Percentiles rank a stretch among this genome's conserved stretches.
phyloP scores from a whole-genome alignment of 2,113 vertebrate genomes.

The Malaclemys terrapin region DNA sequence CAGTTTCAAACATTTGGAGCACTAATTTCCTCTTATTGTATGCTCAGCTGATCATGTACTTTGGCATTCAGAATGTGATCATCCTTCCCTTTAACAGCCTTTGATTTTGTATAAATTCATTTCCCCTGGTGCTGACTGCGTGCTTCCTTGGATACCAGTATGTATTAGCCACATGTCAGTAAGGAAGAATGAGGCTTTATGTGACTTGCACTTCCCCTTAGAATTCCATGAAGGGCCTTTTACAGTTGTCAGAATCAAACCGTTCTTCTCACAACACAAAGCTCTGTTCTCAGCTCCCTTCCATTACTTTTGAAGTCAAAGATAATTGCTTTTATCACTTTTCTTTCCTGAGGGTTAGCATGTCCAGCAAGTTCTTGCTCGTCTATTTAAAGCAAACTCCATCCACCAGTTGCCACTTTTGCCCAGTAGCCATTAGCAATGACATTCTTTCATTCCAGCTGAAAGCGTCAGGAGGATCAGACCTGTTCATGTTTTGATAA shows the following conservation, averaged over 20 bases:
- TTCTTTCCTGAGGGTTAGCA: not conserved
- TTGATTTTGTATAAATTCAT: not conserved
- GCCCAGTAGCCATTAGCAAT: not conserved
- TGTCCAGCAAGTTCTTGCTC: not conserved
- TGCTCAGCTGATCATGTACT: fast-evolving
- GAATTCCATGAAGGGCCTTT: not conserved
- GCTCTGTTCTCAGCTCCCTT: not conserved
- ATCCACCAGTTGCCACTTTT: not conserved
- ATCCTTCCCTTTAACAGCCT: not conserved
- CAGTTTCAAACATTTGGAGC: not conserved
- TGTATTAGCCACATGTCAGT: not conserved
- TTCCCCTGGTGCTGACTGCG: not conserved
- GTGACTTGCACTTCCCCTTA: not conserved
- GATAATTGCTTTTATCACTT: not conserved
- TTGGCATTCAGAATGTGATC: no score
- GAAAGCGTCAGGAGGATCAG: not conserved
- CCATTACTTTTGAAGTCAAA: fast-evolving
- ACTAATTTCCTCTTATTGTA: not conserved
- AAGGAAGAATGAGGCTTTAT: not conserved
- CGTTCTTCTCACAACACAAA: not conserved
- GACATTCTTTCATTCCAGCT: not conserved
- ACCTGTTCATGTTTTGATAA: fast-evolving
- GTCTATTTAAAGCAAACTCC: not conserved
- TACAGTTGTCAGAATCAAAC: not conserved
- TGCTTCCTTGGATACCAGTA: not conserved